Evolutionary conservation across 2,797 vertebrate species (phyloP).

Genomic region (Pseudochromis fuscus): DNA sequence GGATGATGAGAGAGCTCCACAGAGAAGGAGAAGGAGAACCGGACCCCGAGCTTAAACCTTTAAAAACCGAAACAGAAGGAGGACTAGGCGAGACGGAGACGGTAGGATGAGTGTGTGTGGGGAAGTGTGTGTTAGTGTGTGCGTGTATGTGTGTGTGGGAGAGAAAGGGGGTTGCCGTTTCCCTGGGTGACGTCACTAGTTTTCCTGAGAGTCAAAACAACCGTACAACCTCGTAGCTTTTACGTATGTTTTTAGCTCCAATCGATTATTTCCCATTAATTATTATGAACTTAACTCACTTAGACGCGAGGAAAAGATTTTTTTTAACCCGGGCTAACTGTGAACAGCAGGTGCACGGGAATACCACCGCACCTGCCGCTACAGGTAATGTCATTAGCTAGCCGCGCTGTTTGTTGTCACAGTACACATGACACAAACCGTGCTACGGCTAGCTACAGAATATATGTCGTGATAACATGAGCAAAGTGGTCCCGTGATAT

Average conservation of each 20-base stretch:
- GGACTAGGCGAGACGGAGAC: constrained; percentile 40
- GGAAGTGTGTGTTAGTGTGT: background rate
- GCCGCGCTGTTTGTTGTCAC: constrained; percentile 5
- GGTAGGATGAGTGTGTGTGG: constrained; percentile 19
- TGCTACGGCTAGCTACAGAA: background rate
- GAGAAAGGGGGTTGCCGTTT: constrained; percentile 76
- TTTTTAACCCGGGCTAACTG: constrained; percentile 43
- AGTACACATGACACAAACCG: background rate
- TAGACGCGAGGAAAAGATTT: background rate
- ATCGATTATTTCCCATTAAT: constrained; percentile 5
- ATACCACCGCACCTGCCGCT: constrained; percentile 75
- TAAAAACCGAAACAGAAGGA: constrained; percentile 31
- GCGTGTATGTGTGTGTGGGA: background rate
- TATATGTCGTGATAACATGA: constrained; percentile 12
- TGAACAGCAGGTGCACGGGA: constrained; percentile 71
- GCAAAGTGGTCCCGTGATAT: too few species aligned
- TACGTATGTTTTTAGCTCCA: constrained; percentile 44
- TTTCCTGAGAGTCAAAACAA: constrained; percentile 92
- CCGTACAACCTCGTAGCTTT: constrained; percentile 60
- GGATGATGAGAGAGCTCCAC: constrained; percentile 67
- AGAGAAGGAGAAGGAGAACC: constrained; percentile 50
- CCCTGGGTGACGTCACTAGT: constrained; percentile 90
- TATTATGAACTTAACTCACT: too few species aligned
- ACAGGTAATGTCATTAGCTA: constrained; percentile 77
- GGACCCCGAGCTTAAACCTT: constrained; percentile 44